These are phyloP conservation scores for Phalera bucephala DNA, from an alignment of 2,888 invertebrate genomes.

Conservation along the genomic window DNA sequence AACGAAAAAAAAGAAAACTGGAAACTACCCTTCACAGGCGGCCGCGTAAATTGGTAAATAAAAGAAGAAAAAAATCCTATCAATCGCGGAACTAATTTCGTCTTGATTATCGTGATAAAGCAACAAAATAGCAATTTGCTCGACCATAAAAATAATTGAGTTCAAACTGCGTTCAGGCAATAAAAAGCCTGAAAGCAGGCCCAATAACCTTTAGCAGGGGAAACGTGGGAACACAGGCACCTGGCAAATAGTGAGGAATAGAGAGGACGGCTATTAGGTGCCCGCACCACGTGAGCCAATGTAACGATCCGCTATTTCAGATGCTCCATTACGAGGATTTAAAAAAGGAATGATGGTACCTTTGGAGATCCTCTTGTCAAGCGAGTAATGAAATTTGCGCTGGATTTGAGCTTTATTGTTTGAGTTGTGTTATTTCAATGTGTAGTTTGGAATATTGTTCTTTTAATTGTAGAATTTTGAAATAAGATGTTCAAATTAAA, in stretches of 20 bases:
- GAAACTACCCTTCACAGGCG: constrained; percentile 17
- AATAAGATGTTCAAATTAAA: too few species aligned
- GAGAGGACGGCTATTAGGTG: constrained; percentile 69
- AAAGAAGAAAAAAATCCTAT: constrained; percentile 54
- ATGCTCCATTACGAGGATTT: constrained; percentile 58
- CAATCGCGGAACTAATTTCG: constrained; percentile 75
- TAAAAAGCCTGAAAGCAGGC: constrained; percentile 81
- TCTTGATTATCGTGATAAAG: constrained; percentile 79
- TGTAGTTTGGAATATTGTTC: not conserved
- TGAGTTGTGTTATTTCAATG: not conserved
- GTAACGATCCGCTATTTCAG: constrained; percentile 64
- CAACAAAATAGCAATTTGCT: constrained; percentile 82
- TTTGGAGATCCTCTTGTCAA: constrained; percentile 24
- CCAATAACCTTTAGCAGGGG: constrained; percentile 77
- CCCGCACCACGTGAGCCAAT: constrained; percentile 64
- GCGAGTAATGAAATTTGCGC: constrained; percentile 24
- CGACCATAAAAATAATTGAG: constrained; percentile 82
- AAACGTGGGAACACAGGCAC: constrained; percentile 72
- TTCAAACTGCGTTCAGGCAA: constrained; percentile 81
- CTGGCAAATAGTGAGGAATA: constrained; percentile 72
- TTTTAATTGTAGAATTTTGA: not conserved
- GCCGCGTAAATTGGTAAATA: constrained; percentile 42
- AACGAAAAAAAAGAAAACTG: constrained; percentile 10
- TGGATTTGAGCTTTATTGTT: not conserved
- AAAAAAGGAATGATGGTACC: constrained; percentile 38